Evolutionary conservation across 2,113 vertebrate species (phyloP), one percentile per base, ranked within the genome.

Genomic region (Zosterops pallidus): DNA sequence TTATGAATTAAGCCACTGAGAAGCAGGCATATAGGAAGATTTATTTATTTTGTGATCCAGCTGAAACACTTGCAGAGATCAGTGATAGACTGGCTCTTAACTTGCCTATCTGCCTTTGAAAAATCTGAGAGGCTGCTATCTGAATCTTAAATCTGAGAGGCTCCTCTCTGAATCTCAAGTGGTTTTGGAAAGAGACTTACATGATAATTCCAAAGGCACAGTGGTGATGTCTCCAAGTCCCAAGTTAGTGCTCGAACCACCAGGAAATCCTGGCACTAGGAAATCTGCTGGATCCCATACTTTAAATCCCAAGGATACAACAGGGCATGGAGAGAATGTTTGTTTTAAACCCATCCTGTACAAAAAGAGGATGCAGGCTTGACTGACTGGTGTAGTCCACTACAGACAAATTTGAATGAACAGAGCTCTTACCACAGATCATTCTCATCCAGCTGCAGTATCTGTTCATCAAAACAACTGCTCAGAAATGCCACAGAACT

Each of bases 231-330:
- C 57, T 83, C 71, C 39, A 46, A 20, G 33, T 47, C 49, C 56
- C 80, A 85, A 19, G 26, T 14, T 33, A 16, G 21, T 41, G 44
- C 35, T 64, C 0, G 0, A 89, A 37, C 41, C n/a, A 65, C 17
- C 17, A 35, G 31, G 46, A 63, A 71, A 19, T 64, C 5, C 44
- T 86, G 31, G 22, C 29, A 46, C 13, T 63, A 15, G 44, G 42
- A 87, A 70, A 67, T 18, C 39, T 1, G 0, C 10, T 63, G 21
- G 47, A 46, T 64, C 63, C 18, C 2, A 0, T 57, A 25, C 23
- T 70, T 76, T 20, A 72, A 82, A 83, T 18, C 19, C 17, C n/a
- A 89, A 50, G 29, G 17, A 60, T 60, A n/a, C 18, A 50, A 44
- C 9, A 16, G 10, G 31, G 14, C 20, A 14, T 41, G 22, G 18